Evolutionary conservation across 2,797 vertebrate species (phyloP).

Genomic region (Potorous gilbertii): DNA sequence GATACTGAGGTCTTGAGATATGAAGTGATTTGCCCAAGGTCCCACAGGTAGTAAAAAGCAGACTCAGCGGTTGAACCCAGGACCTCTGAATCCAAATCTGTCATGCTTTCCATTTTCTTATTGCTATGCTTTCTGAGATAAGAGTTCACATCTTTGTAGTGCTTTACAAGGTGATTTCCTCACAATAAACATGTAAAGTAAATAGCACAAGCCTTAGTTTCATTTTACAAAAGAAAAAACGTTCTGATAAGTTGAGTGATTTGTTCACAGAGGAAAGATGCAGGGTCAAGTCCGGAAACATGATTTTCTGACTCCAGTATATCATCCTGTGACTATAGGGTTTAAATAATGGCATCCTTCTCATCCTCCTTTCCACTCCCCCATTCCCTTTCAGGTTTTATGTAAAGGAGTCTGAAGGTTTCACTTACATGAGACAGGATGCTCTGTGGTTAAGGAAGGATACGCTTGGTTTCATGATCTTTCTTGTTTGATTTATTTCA

Average conservation of each 20-base stretch:
- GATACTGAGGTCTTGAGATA: neutral
- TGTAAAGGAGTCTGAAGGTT: neutral
- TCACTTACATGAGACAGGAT: neutral
- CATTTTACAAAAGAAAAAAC: neutral
- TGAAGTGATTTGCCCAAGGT: neutral
- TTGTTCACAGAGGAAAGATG: neutral
- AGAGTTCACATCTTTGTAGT: neutral
- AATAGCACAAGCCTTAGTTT: neutral
- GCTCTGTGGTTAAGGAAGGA: slow-evolving; percentile 23
- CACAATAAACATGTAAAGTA: neutral
- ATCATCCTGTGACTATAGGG: neutral
- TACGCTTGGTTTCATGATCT: rapidly evolving
- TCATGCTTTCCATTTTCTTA: neutral
- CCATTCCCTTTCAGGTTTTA: slow-evolving; percentile 32
- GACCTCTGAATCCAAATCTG: neutral
- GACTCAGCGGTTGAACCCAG: neutral
- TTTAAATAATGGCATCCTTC: neutral
- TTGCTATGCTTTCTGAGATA: neutral
- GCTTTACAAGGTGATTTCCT: neutral
- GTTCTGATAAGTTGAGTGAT: neutral
- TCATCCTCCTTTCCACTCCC: neutral
- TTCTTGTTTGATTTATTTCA: slow-evolving; percentile 8
- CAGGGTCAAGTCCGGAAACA: neutral
- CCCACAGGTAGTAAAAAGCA: neutral
- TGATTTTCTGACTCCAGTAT: neutral